Evolutionary conservation across 2,888 invertebrate species (phyloP), one percentile per base, ranked within the genome.

Genomic region (Anodontia alba): DNA sequence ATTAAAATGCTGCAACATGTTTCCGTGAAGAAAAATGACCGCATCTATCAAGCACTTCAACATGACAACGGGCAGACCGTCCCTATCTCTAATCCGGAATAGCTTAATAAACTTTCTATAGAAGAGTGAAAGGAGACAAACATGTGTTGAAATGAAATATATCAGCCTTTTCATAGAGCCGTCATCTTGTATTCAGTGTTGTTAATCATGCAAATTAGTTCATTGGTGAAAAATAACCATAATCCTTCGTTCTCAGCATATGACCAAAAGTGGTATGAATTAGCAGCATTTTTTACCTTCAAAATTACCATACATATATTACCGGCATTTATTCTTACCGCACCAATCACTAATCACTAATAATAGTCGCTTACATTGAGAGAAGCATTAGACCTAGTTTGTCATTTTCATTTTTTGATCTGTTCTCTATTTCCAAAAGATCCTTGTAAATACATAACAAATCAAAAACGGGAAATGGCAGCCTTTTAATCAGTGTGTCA

Each of bases 171-270:
- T 62, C 62, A 62, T 62, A 2, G 31, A 33, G 10, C 7, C 29
- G 62, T 33, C 62, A 62, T 7, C 33, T 62, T 62, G 33, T 33
- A 62, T 62, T 62, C 12, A 62, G 20, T 62, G 33, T 20, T 33
- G 62, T 62, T 62, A 62, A 62, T 62, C 62, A 62, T 62, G 62
- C 62, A 62, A 62, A 62, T 62, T 62, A 62, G 62, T 62, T 20
- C 33, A 33, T 62, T 62, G 31, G 17, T 62, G 62, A 62, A 29
- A 62, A 62, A 62, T 33, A 57, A 57, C 57, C 29, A 57, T 57
- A 57, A 57, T 57, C 29, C 57, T 26, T 7, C 20, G 49, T 20
- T 49, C 49, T 49, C 49, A 49, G 17, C 5, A 15, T 15, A 49
- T 49, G 49, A 49, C 8, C 49, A 49, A 49, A 8, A 8, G 38